Evolutionary conservation across 2,113 vertebrate species (phyloP), one percentile per base, ranked within the genome.

Genomic region (Steatornis caripensis): DNA sequence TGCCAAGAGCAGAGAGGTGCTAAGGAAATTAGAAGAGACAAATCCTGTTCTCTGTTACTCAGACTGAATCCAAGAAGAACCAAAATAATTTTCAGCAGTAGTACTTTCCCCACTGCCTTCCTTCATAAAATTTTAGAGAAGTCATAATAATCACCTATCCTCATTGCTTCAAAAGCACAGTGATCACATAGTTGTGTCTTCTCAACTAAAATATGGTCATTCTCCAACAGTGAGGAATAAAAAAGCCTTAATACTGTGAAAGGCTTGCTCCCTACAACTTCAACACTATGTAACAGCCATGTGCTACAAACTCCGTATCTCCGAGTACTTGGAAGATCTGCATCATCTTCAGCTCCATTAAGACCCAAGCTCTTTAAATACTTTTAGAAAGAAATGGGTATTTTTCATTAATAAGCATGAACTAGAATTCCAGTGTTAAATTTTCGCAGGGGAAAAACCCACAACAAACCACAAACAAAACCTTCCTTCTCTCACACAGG

Each of bases 301-400:
- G 36, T 14, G 19, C 65, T 74, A 48, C 1, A 0, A 62, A 60
- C 39, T 5, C 53, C 0, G 0, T 24, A 3, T 36, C 46, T 78
- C 18, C 3, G 32, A 80, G 46, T 37, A 45, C 24, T 19, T 30
- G 24, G 49, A 84, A 91, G 71, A 72, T 17, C 3, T 60, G 29
- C 30, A 34, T 21, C 36, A 18, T 34, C 10, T 79, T 61, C 1
- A 4, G 21, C 60, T 8, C 5, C 26, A 48, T 27, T 62, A 79
- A 75, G 29, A 57, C 12, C 6, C 34, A 89, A 68, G 21, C 12
- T 68, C 68, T 55, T 45, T 34, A 32, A 82, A 82, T 58, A 53
- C 5, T 16, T 16, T 70, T 5, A 61, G n/a, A 43, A 69, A 60
- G 19, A 81, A 49, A 71, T 3, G 16, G 3, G 14, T 65, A 16